Conservation (phyloP, 2,113 vertebrate species). For the Ranitomeya variabilis region DNA sequence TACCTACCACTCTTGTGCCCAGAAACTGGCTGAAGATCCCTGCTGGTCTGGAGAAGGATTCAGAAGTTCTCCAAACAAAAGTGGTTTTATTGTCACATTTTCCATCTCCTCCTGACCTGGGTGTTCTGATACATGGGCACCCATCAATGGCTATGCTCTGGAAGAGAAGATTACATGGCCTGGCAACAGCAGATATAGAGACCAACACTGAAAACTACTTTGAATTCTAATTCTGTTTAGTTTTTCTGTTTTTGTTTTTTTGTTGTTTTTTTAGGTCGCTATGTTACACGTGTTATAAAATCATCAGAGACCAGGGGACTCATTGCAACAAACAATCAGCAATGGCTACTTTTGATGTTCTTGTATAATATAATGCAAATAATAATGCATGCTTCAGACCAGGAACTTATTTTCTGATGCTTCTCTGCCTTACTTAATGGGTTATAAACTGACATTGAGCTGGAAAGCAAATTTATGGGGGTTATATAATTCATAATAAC, state of each 20-base stretch:
- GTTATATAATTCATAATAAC: neutral
- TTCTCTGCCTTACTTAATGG: conserved; percentile 49
- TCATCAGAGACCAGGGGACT: conserved; percentile 18
- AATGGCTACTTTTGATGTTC: conserved; percentile 28
- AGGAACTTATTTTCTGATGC: conserved; percentile 27
- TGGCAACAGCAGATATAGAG: neutral
- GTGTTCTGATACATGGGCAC: neutral
- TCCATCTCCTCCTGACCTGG: neutral
- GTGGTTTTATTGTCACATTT: conserved; percentile 25
- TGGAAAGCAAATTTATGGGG: conserved; percentile 20
- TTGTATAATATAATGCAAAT: conserved; percentile 21
- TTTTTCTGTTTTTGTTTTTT: neutral
- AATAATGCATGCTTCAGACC: conserved; percentile 43
- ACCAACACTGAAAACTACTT: neutral
- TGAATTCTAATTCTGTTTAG: conserved; percentile 5
- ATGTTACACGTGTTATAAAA: neutral
- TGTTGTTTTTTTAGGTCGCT: neutral
- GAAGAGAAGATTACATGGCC: conserved; percentile 19
- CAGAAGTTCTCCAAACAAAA: conserved; percentile 31
- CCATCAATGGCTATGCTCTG: neutral
- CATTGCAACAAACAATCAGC: conserved; percentile 40
- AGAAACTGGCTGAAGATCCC: conserved; percentile 15
- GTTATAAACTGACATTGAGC: conserved; percentile 42
- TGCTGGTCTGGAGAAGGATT: conserved; percentile 26
- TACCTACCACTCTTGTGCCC: conserved; percentile 43